These are phyloP conservation scores for Stomatorhinus walkeri DNA, from an alignment of 2,797 vertebrate species.

Conservation along the genomic window DNA sequence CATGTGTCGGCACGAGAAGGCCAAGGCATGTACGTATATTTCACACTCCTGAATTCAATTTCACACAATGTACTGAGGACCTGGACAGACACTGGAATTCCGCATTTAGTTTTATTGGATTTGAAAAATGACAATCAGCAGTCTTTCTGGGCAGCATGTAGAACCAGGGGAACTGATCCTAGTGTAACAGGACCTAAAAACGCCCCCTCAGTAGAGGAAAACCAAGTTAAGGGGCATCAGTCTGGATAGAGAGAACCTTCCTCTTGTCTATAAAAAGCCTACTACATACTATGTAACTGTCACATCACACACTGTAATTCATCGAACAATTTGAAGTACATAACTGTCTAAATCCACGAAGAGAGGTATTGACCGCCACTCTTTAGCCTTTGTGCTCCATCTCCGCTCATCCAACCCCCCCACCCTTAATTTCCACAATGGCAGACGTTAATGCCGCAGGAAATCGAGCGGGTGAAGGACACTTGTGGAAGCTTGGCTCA, in stretches of 20 bases:
- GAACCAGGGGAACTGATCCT: constrained; percentile 22
- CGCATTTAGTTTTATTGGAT: constrained; percentile 63
- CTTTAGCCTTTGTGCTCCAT: not conserved
- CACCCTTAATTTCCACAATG: not conserved
- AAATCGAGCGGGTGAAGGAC: not conserved
- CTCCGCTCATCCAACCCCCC: not conserved
- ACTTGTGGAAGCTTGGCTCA: constrained; percentile 9
- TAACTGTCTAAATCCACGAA: not conserved
- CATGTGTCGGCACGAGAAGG: constrained; percentile 56
- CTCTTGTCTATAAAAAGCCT: not conserved
- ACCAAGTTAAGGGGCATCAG: not conserved
- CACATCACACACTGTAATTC: not conserved
- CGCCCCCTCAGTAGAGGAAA: not conserved
- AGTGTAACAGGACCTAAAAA: not conserved
- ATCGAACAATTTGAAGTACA: not conserved
- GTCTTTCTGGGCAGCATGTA: constrained; percentile 38
- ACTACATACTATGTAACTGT: not conserved
- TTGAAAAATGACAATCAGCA: constrained; percentile 48
- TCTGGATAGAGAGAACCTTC: not conserved
- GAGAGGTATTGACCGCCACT: not conserved
- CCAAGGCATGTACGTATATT: constrained; percentile 59
- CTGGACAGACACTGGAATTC: constrained; percentile 53
- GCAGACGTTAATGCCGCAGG: constrained; percentile 8
- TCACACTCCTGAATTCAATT: constrained; percentile 61
- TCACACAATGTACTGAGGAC: constrained; percentile 59